A percentile compares a stretch with the other conserved stretches of the same genome.
Evolutionary conservation across 2,888 invertebrate genomes (phyloP).

Genomic region (Mactromeris polynyma): DNA sequence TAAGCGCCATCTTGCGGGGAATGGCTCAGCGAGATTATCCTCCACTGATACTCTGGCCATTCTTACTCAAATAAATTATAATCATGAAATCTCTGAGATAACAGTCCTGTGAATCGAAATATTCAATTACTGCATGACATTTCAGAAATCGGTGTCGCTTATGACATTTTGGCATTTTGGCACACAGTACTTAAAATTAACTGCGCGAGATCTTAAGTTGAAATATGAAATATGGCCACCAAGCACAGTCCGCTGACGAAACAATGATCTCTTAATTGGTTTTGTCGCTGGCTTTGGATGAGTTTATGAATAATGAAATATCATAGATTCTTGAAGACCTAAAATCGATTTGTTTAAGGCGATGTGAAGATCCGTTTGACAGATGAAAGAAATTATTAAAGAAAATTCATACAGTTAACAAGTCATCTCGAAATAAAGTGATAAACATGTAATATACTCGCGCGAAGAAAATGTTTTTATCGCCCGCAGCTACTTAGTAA

Average conservation of each 20-base stretch:
- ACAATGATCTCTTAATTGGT: background rate
- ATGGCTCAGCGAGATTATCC: background rate
- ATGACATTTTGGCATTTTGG: background rate
- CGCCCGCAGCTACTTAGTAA: background rate
- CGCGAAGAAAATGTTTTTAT: background rate
- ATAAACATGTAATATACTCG: background rate
- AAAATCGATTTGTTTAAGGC: constrained; percentile 40
- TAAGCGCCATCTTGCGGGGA: background rate
- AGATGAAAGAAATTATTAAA: background rate
- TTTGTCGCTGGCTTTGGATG: background rate
- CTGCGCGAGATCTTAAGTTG: background rate
- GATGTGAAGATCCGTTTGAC: background rate
- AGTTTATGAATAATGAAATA: constrained; percentile 50
- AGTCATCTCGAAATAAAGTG: background rate
- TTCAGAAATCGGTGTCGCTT: background rate
- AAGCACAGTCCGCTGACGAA: background rate
- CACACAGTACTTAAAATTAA: background rate
- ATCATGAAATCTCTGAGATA: background rate
- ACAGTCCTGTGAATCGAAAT: background rate
- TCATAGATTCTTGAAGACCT: background rate
- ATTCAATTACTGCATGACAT: background rate
- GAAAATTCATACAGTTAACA: constrained; percentile 6
- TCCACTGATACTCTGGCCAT: background rate
- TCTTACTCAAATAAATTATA: background rate
- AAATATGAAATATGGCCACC: background rate